phyloP scores from a whole-genome alignment of 2,888 invertebrate genomes.

The Exephanes ischioxanthus region DNA sequence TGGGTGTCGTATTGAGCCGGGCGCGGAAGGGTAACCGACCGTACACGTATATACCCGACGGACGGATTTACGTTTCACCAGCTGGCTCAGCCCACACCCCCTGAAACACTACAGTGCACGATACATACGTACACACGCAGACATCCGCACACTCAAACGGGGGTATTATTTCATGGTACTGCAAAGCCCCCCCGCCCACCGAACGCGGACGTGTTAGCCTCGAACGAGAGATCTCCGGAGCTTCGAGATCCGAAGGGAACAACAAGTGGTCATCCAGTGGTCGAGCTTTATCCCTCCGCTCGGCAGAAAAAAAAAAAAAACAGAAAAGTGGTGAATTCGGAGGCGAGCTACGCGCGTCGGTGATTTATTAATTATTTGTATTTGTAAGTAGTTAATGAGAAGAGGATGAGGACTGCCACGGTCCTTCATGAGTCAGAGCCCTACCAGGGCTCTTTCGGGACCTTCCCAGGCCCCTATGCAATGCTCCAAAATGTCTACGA shows the following conservation, averaged over 20 bases:
- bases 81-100: constrained; percentile 40
- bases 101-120: constrained; percentile 9
- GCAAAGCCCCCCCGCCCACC: constrained; percentile 17
- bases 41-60: constrained; percentile 46
- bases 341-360: too few species aligned
- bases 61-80: constrained; percentile 63
- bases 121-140: constrained; percentile 19
- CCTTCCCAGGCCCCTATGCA: too few species aligned
- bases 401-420: too few species aligned
- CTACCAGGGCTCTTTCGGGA: too few species aligned
- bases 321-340: background rate
- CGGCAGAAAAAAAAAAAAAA: background rate
- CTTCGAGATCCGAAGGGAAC: constrained; percentile 48
- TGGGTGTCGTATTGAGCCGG: background rate
- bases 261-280: constrained; percentile 61
- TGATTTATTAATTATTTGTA: too few species aligned
- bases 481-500: background rate
- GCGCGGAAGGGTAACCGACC: constrained; percentile 50
- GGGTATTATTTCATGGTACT: constrained; percentile 40
- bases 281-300: constrained; percentile 16
- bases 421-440: too few species aligned
- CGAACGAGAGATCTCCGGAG: constrained; percentile 35
- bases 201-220: constrained; percentile 45
- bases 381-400: too few species aligned
- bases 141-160: background rate